Conservation (phyloP, 2,888 invertebrate species). For the Epicampocera succincta region DNA sequence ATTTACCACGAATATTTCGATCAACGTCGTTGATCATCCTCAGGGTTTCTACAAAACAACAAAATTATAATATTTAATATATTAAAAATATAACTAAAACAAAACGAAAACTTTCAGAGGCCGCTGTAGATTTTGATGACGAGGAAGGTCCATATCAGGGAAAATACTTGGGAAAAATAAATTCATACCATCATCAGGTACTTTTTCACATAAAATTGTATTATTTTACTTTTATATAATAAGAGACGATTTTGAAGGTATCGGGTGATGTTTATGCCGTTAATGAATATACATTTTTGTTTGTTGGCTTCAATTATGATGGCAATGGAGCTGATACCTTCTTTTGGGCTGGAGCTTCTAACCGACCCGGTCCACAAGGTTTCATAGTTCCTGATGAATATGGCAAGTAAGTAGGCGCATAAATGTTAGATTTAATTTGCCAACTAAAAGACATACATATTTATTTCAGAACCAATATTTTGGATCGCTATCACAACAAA, state of each 20-base stretch:
- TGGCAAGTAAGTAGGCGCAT: constrained; percentile 86
- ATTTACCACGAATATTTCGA: no score
- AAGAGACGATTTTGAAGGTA: constrained; percentile 83
- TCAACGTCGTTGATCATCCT: no score
- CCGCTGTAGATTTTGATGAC: constrained; percentile 83
- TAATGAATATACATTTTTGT: constrained; percentile 90
- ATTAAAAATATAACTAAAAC: not conserved
- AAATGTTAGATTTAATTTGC: not conserved
- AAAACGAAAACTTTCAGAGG: constrained; percentile 55
- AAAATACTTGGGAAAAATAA: constrained; percentile 91
- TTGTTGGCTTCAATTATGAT: constrained; percentile 93
- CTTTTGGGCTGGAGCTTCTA: constrained; percentile 95
- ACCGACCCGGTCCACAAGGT: constrained; percentile 93
- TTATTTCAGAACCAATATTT: constrained; percentile 88
- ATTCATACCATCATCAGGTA: constrained; percentile 93
- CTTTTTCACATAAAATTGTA: constrained; percentile 26
- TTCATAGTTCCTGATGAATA: constrained; percentile 94
- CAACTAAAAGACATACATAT: not conserved
- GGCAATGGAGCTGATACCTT: constrained; percentile 95
- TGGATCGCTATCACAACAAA: constrained; percentile 92
- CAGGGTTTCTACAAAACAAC: no score
- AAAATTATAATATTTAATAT: no score
- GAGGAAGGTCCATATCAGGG: constrained; percentile 90
- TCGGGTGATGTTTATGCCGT: constrained; percentile 94
- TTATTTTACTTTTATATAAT: not conserved